Evolutionary conservation across 2,888 invertebrate species (phyloP).

Genomic region (Copidosoma aretas): DNA sequence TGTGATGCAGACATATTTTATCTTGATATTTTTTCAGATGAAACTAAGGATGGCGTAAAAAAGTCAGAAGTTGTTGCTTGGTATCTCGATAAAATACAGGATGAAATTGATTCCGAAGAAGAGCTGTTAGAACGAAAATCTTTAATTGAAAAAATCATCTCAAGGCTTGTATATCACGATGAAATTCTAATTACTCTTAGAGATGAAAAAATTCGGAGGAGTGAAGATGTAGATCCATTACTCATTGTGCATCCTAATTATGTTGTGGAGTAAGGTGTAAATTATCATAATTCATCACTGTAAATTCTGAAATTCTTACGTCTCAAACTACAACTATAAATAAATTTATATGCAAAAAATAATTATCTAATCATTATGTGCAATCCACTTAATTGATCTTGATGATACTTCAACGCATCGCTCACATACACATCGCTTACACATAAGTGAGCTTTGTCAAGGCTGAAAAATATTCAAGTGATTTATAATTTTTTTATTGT

Average conservation of each 20-base stretch:
- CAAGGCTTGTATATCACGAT: conserved; percentile 87
- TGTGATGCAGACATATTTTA: no score
- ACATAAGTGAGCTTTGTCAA: no score
- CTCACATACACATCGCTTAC: no score
- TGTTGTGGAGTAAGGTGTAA: conserved; percentile 70
- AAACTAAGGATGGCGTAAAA: conserved; percentile 1
- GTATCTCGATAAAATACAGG: conserved; percentile 89
- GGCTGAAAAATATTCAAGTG: no score
- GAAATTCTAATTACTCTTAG: conserved; percentile 81
- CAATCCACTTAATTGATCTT: no score
- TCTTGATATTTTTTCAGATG: conserved; percentile 4
- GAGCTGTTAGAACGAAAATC: conserved; percentile 88
- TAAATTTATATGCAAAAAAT: no score
- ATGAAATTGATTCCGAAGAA: conserved; percentile 88
- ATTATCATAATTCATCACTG: background rate
- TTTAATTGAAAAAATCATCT: conserved; percentile 92
- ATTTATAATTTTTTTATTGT: no score
- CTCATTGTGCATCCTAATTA: conserved; percentile 98
- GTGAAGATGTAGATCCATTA: conserved; percentile 74
- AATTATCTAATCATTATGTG: no score
- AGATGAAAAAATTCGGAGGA: conserved; percentile 65
- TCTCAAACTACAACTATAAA: no score
- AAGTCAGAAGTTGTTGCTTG: conserved; percentile 88
- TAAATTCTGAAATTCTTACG: no score
- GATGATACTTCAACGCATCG: no score